Percentiles rank a stretch among this genome's conserved stretches.
Evolutionary conservation across 2,113 vertebrate genomes (phyloP).

Genomic region (Chascanopsetta lugubris): DNA sequence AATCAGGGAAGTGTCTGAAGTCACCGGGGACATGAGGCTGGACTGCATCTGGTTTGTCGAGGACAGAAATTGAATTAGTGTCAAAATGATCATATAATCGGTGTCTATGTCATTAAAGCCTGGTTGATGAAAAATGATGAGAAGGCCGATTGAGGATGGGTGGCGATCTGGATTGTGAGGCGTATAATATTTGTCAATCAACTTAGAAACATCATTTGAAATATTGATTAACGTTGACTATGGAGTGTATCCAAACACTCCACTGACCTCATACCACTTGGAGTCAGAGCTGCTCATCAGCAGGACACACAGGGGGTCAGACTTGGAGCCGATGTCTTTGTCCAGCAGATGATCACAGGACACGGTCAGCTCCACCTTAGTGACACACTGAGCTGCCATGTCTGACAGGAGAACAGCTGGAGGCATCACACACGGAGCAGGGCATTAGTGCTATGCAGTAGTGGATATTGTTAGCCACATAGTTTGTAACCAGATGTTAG

Average conservation of each 20-base stretch:
- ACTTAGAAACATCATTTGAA: no score
- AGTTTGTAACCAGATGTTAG: background rate
- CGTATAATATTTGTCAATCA: no score
- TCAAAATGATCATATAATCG: no score
- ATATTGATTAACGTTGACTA: no score
- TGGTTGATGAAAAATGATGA: no score
- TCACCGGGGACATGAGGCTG: no score
- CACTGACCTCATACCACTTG: conserved; percentile 73
- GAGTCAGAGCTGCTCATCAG: conserved; percentile 65
- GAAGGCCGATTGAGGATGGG: no score
- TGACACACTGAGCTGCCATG: conserved; percentile 90
- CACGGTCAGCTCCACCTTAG: conserved; percentile 87
- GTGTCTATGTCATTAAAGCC: no score
- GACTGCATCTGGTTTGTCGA: no score
- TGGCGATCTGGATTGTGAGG: no score
- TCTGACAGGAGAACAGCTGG: background rate
- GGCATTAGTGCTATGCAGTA: background rate
- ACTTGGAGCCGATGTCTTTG: conserved; percentile 88
- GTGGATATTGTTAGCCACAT: background rate
- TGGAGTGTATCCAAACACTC: background rate
- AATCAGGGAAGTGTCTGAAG: no score
- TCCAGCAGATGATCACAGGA: conserved; percentile 89
- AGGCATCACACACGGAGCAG: background rate
- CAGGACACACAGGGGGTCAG: conserved; percentile 90
- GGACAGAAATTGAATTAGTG: no score